Conservation (phyloP, 2,113 vertebrate species). For the Carollia perspicillata region DNA sequence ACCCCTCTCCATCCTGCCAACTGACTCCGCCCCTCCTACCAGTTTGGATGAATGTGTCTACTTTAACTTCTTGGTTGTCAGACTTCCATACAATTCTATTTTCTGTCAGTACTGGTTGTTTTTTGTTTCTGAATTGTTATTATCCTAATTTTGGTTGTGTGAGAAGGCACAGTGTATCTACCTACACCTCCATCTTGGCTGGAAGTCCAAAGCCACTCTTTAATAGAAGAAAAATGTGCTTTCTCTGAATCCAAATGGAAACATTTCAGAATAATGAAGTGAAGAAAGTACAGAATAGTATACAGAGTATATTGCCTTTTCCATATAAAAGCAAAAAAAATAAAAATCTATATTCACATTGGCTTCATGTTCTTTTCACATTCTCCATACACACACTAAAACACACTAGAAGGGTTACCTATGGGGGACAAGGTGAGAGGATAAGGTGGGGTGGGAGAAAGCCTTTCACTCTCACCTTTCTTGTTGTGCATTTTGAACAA, state of each 20-base stretch:
- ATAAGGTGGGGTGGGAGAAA: neutral
- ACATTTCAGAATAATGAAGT: neutral
- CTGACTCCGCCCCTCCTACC: too few species aligned
- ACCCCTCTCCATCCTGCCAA: too few species aligned
- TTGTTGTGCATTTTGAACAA: neutral
- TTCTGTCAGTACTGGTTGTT: too few species aligned
- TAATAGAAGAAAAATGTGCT: neutral
- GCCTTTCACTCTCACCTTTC: rapidly evolving
- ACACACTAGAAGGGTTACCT: neutral
- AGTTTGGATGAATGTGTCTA: too few species aligned
- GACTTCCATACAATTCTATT: too few species aligned
- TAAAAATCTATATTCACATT: neutral
- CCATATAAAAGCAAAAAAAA: neutral
- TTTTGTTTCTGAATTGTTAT: too few species aligned
- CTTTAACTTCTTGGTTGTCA: too few species aligned
- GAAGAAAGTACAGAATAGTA: neutral
- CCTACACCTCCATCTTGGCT: too few species aligned
- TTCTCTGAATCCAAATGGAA: neutral
- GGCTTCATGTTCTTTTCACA: neutral
- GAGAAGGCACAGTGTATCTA: too few species aligned
- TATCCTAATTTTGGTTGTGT: too few species aligned
- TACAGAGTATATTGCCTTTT: neutral
- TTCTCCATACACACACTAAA: neutral
- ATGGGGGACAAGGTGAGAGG: rapidly evolving
- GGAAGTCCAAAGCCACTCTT: neutral